Conservation (phyloP, 2,888 invertebrate genomes). For the Campopleginae sp. region DNA sequence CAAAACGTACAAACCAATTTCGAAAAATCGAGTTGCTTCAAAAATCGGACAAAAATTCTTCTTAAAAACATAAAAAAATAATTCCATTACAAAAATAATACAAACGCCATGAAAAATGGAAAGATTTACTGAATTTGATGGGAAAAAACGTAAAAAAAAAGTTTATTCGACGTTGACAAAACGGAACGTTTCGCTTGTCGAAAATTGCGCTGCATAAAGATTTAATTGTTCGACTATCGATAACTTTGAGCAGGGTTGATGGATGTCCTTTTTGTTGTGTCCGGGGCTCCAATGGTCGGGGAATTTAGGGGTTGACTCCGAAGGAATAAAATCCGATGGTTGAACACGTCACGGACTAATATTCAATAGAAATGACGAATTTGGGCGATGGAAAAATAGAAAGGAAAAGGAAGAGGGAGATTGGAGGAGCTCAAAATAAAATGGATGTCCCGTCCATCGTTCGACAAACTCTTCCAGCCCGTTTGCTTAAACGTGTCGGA, state of each 20-base stretch:
- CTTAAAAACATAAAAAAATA: not conserved
- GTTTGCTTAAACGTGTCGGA: constrained; percentile 67
- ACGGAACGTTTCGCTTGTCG: not conserved
- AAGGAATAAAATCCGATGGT: not conserved
- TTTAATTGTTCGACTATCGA: not conserved
- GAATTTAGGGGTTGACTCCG: not conserved
- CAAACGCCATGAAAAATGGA: not conserved
- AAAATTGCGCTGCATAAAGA: no score
- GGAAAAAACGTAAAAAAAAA: not conserved
- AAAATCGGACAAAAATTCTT: not conserved
- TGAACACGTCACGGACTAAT: not conserved
- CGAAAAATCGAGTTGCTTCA: not conserved
- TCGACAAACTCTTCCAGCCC: constrained; percentile 69
- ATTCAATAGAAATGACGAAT: constrained; percentile 3
- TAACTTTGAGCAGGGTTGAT: not conserved
- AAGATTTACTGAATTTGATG: not conserved
- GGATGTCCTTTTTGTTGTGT: not conserved
- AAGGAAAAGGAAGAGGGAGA: not conserved
- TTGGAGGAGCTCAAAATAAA: constrained; percentile 29
- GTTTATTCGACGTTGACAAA: not conserved
- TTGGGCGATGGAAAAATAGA: constrained; percentile 17
- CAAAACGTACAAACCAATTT: not conserved
- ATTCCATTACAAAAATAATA: not conserved
- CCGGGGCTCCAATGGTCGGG: not conserved
- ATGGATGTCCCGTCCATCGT: constrained; percentile 60